Conservation (phyloP, 1,140 invertebrate species). For the Homalodisca vitripennis region DNA sequence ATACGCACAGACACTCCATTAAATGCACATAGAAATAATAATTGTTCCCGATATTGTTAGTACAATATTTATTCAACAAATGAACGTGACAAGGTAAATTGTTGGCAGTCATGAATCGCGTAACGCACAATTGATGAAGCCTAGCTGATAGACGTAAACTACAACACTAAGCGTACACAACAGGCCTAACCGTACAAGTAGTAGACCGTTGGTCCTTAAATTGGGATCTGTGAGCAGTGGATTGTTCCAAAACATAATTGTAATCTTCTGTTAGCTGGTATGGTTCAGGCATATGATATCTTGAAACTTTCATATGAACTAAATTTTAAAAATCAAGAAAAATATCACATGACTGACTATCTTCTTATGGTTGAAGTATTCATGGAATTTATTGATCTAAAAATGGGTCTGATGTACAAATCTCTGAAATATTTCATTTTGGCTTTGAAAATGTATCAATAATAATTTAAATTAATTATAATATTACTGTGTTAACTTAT, state of each 20-base stretch:
- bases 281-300: too few species aligned
- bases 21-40: conserved; percentile 10
- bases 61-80: conserved; percentile 17
- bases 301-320: too few species aligned
- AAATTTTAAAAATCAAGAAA: too few species aligned
- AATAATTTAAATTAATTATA: too few species aligned
- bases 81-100: not conserved
- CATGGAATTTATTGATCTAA: too few species aligned
- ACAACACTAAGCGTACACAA: conserved; percentile 15
- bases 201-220: conserved; percentile 14
- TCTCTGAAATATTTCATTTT: too few species aligned
- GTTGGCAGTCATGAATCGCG: conserved; percentile 9
- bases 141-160: conserved; percentile 12
- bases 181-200: not conserved
- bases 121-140: conserved; percentile 15
- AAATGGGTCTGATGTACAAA: too few species aligned
- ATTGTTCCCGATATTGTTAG: conserved; percentile 23
- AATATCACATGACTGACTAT: too few species aligned
- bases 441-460: too few species aligned
- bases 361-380: too few species aligned
- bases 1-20: conserved; percentile 4
- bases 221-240: conserved; percentile 14
- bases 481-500: too few species aligned
- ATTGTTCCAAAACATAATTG: not conserved
- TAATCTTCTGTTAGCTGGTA: too few species aligned